Base-by-base conservation (phyloP, 1,140 invertebrate genomes). In the Drosophila asahinai region DNA sequence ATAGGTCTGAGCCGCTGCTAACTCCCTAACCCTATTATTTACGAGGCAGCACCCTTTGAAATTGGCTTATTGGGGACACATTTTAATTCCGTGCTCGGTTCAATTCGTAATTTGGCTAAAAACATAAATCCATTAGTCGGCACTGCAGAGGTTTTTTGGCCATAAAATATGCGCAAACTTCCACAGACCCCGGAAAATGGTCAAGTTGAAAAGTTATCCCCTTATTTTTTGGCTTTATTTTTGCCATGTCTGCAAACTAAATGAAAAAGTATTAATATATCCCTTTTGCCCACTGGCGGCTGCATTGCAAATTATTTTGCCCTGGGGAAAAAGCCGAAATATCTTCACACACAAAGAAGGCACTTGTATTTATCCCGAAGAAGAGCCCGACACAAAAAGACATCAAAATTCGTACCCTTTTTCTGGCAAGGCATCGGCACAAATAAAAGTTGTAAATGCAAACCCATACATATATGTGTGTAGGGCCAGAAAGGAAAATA, bases 241-340 rank as follows among this genome's bases (percentile, higher is more conserved):
- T 58, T 8, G 14, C 14, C 49, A 40, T 17, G 72, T 74, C 72
- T 33, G 72, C 63, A 71, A 87, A 83, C 80, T 89, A 87, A 87
- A 89, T 84, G 84, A 87, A 78, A 87, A 87, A 84, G 86, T 90
- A 87, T 89, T 84, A 90, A 90, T 89, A 81, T 70, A 73, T 89
- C 70, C 86, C 82, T 64, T 77, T 63, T 71, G 80, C 67, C 65
- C 62, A 49, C 77, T 43, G 58, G 62, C 64, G 33, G 54, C 54
- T 66, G 62, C 51, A 75, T 72, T 79, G 62, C 68, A 63, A 84
- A 90, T 84, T 77, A 89, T 89, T 90, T 89, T 49, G 40, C 86
- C 75, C 55, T 38, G 42, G 86, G 81, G 84, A 75, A 47, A 72
- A 49, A 49, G 64, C 65, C 38, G 60, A 81, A 71, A 83, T 64